phyloP scores from a whole-genome alignment of 2,888 invertebrate genomes.

The Lasioglossum villosulum region DNA sequence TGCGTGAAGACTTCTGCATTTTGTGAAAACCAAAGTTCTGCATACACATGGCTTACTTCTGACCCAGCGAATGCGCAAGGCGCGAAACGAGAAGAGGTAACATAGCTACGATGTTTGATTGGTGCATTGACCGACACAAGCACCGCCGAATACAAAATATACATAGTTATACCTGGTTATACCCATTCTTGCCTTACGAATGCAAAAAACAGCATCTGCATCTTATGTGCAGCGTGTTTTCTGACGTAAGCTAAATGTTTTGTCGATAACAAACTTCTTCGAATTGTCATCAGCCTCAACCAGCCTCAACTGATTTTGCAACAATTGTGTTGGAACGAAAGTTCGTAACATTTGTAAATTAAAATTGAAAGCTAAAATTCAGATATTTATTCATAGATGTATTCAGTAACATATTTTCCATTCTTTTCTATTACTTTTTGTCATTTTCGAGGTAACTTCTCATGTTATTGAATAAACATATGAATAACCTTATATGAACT shows the following conservation, averaged over 20 bases:
- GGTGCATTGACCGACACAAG: conserved; percentile 4
- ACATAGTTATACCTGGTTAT: not conserved
- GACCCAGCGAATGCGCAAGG: conserved; percentile 2
- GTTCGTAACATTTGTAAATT: too few species aligned
- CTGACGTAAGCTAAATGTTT: not conserved
- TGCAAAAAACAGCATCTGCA: not conserved
- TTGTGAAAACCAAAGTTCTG: not conserved
- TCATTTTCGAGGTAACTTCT: too few species aligned
- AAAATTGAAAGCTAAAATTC: too few species aligned
- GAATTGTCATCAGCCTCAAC: not conserved
- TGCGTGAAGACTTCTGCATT: conserved; percentile 1
- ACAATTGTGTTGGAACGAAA: not conserved
- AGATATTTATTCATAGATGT: too few species aligned
- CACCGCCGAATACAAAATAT: not conserved
- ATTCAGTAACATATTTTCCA: too few species aligned
- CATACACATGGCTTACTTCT: conserved; percentile 10
- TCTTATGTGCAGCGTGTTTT: not conserved
- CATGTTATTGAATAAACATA: too few species aligned
- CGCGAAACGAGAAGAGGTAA: not conserved
- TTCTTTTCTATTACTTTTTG: too few species aligned
- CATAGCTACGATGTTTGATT: not conserved
- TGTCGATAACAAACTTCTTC: not conserved
- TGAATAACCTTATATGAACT: too few species aligned
- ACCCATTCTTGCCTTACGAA: not conserved
- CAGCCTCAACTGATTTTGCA: not conserved